A percentile compares a stretch with the other conserved stretches of the same genome.
Conservation (phyloP, 2,113 vertebrate genomes). For the Cheilinus undulatus region DNA sequence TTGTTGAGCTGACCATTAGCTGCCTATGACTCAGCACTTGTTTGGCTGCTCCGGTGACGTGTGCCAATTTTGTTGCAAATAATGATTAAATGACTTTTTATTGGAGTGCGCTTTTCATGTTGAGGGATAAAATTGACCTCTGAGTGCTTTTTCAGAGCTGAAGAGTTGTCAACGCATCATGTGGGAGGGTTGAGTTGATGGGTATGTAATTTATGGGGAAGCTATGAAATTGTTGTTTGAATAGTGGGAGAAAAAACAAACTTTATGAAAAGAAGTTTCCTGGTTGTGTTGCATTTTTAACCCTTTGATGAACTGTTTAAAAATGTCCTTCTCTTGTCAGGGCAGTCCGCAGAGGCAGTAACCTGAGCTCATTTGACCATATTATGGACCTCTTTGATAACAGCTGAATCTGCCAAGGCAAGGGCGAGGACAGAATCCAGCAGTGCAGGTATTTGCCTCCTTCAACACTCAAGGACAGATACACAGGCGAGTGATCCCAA, state of each 20-base stretch:
- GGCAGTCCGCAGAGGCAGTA: slow-evolving; percentile 1
- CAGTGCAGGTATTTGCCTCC: slow-evolving; percentile 56
- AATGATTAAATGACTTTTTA: slow-evolving; percentile 69
- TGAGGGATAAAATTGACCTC: slow-evolving; percentile 65
- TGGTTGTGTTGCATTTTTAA: slow-evolving; percentile 35
- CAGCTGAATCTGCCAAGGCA: slow-evolving; percentile 47
- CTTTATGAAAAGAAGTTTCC: slow-evolving; percentile 32
- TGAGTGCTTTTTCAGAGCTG: slow-evolving; percentile 73
- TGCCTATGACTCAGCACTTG: slow-evolving; percentile 67
- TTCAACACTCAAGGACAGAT: slow-evolving; percentile 62
- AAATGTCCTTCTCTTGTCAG: slow-evolving; percentile 15
- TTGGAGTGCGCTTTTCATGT: slow-evolving; percentile 62
- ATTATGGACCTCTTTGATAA: slow-evolving; percentile 69
- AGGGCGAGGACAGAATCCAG: slow-evolving; percentile 54
- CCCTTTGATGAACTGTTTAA: slow-evolving; percentile 22
- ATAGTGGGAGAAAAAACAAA: slow-evolving; percentile 28
- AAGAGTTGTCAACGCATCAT: slow-evolving; percentile 72
- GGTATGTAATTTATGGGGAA: slow-evolving; percentile 67
- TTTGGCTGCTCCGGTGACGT: slow-evolving; percentile 54
- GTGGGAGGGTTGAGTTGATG: slow-evolving; percentile 72
- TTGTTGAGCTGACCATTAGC: slow-evolving; percentile 71
- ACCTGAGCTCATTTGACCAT: slow-evolving; percentile 42
- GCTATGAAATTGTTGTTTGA: slow-evolving; percentile 53
- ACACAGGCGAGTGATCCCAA: slow-evolving; percentile 35
- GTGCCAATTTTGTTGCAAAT: slow-evolving; percentile 62